Evolutionary conservation across 2,888 invertebrate genomes (phyloP).

Genomic region (Rhaphigaster nebulosa): DNA sequence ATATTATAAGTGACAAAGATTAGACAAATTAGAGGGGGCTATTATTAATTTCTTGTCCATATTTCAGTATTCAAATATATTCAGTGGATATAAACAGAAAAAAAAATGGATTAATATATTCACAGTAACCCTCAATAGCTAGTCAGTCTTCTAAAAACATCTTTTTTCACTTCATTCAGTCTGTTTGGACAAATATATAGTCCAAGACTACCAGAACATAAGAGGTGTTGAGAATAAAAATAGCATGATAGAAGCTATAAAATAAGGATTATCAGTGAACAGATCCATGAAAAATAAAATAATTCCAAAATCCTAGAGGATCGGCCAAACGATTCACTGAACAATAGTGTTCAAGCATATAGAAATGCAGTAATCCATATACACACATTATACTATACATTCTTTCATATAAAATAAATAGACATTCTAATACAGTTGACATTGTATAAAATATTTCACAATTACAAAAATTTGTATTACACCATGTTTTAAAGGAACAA

Average conservation of each 20-base stretch:
- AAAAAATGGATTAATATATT: neutral
- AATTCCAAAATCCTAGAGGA: neutral
- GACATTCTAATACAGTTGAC: constrained; percentile 22
- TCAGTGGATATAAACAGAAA: neutral
- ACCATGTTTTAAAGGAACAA: constrained; percentile 37
- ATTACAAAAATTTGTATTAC: constrained; percentile 34
- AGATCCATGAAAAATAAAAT: neutral
- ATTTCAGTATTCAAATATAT: neutral
- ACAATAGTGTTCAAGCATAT: neutral
- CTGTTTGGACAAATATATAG: neutral
- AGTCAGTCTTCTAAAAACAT: neutral
- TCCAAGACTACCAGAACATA: neutral
- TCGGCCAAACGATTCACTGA: neutral
- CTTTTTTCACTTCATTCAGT: neutral
- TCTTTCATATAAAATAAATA: constrained; percentile 35
- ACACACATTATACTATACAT: constrained; percentile 6
- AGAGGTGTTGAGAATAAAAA: neutral
- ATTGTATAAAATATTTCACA: constrained; percentile 13
- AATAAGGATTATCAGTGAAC: neutral
- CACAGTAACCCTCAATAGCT: neutral
- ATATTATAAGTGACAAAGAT: neutral
- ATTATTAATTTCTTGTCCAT: neutral
- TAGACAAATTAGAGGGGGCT: neutral
- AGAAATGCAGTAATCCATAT: neutral
- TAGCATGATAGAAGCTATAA: neutral